Evolutionary conservation across 2,797 vertebrate species (phyloP).

Genomic region (Channallabes apus): DNA sequence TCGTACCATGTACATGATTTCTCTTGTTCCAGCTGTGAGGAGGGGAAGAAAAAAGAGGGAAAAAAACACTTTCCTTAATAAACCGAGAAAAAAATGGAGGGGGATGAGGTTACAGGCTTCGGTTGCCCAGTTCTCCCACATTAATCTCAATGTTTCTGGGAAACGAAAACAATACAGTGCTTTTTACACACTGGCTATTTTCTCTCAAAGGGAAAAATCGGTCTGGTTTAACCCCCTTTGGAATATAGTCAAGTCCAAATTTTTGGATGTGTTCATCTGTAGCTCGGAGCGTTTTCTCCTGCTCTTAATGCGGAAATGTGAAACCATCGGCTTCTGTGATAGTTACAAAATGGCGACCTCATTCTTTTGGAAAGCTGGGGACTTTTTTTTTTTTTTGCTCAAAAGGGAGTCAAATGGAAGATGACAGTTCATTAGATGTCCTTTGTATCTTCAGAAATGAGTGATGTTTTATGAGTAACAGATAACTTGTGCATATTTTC

Average conservation of each 20-base stretch:
- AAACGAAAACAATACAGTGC: not conserved
- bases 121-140: not conserved
- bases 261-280: not conserved
- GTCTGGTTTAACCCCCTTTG: not conserved
- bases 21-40: not conserved
- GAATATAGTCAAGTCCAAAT: not conserved
- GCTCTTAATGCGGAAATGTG: not conserved
- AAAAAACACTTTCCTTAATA: fast-evolving
- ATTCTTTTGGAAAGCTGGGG: not conserved
- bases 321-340: not conserved
- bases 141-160: not conserved
- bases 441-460: not conserved
- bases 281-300: not conserved
- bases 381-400: not conserved
- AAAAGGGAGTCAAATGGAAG: not conserved
- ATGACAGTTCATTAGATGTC: not conserved
- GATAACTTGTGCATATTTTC: not conserved
- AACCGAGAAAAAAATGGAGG: not conserved
- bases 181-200: not conserved
- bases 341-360: not conserved
- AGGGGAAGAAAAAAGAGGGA: not conserved
- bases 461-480: not conserved
- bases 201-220: not conserved
- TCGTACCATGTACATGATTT: not conserved
- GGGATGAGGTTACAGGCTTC: not conserved